Conservation (phyloP, 2,113 vertebrate species). For the Protomyctophum bolini region DNA sequence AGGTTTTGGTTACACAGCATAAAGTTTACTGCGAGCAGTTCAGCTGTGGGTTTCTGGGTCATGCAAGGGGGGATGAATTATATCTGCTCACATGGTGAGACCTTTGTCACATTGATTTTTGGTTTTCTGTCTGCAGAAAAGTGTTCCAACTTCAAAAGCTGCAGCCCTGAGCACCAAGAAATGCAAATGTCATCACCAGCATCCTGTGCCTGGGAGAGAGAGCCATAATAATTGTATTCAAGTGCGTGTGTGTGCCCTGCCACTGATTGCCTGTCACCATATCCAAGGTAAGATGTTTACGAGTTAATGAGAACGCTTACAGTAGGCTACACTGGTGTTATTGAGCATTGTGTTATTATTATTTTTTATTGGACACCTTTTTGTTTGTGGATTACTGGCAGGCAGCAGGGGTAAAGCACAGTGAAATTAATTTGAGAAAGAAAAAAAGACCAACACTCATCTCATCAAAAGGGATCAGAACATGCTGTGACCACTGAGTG, state of each 20-base stretch:
- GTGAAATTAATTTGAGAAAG: conserved; percentile 63
- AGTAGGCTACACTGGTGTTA: neutral
- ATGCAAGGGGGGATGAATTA: conserved; percentile 22
- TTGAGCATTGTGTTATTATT: conserved; percentile 16
- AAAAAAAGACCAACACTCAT: conserved; percentile 47
- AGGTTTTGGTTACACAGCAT: conserved; percentile 61
- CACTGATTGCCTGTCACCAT: neutral
- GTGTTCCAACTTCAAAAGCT: neutral
- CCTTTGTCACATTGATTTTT: neutral
- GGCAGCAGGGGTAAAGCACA: conserved; percentile 56
- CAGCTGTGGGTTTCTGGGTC: conserved; percentile 72
- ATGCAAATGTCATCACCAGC: neutral
- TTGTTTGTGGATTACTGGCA: conserved; percentile 65
- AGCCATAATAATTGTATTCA: neutral
- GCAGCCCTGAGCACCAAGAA: neutral
- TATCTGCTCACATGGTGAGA: conserved; percentile 35
- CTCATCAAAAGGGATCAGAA: conserved; percentile 34
- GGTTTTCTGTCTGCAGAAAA: neutral
- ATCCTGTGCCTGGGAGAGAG: neutral
- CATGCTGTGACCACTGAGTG: conserved; percentile 44
- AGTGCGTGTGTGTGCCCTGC: neutral
- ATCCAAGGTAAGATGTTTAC: conserved; percentile 5
- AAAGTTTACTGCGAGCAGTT: conserved; percentile 64
- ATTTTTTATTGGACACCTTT: conserved; percentile 33
- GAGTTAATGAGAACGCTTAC: conserved; percentile 3